Conservation (phyloP, 2,113 vertebrate species). For the human (Homo sapiens) region DNA sequence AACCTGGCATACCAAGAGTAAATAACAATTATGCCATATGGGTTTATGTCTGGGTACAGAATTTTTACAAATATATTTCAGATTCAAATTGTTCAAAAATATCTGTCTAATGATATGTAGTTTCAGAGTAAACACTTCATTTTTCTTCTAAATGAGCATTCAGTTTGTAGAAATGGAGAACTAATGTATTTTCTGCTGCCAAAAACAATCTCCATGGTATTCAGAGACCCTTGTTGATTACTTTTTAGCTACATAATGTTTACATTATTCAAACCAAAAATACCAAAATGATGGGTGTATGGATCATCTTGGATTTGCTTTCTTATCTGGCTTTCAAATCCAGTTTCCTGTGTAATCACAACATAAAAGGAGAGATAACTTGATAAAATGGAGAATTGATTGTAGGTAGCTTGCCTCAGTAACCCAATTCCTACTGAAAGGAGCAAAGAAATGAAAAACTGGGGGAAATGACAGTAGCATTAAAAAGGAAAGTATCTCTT, state of each 20-base stretch:
- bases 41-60: constrained; percentile 5
- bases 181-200: constrained; percentile 45
- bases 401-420: not conserved
- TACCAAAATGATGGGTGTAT: not conserved
- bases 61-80: constrained; percentile 43
- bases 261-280: constrained; percentile 32
- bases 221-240: constrained; percentile 9
- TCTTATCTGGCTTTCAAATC: not conserved
- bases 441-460: not conserved
- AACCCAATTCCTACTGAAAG: not conserved
- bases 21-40: not conserved
- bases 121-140: constrained; percentile 62
- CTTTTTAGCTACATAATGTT: not conserved
- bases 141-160: constrained; percentile 71
- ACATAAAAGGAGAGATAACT: not conserved
- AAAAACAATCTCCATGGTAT: not conserved
- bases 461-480: accelerated
- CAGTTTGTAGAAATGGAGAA: constrained; percentile 47
- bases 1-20: not conserved
- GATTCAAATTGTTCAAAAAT: constrained; percentile 53
- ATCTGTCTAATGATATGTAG: constrained; percentile 66
- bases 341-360: not conserved
- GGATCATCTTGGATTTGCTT: not conserved
- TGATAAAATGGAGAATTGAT: not conserved
- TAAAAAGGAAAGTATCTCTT: too few relatives aligned